Evolutionary conservation across 2,113 vertebrate genomes (phyloP), one percentile per base, ranked within the genome.

Genomic region (Paedocypris sp.): DNA sequence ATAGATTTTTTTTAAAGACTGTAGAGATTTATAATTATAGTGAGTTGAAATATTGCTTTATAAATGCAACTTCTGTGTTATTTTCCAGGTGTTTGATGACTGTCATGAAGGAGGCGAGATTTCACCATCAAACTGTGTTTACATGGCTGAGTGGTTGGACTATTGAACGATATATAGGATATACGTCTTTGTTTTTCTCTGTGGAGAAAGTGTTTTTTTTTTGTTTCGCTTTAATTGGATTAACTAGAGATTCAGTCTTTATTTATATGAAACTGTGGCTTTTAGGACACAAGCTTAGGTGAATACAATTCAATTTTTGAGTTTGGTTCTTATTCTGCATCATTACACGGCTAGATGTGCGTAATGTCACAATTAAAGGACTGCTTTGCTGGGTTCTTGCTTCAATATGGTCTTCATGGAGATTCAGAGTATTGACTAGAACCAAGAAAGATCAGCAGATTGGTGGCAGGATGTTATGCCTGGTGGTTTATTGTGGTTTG

Each of bases 31-130:
- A n/a, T n/a, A n/a, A n/a, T n/a, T n/a, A n/a, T n/a, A n/a, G n/a
- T n/a, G n/a, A n/a, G n/a, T n/a, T n/a, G n/a, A n/a, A n/a, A n/a
- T n/a, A n/a, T n/a, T n/a, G n/a, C n/a, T n/a, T n/a, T n/a, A n/a
- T n/a, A n/a, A n/a, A n/a, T 26, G n/a, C 5, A 32, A 13, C 12
- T n/a, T 50, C 4, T 36, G 1, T 12, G 5, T 79, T n/a, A n/a
- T n/a, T 66, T 52, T 75, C 35, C 72, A 98, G 95, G 93, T 99
- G 75, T 99, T 99, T 76, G 87, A 94, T 1, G 94, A 99, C 74
- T 99, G 95, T 75, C 91, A 92, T 6, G 91, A 93, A 74, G 93
- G 91, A 19, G 93, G 95, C 23, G 94, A 98, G 13, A 95, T 99
- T 74, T 97, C 95, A 9, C 94, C 93, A 7, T 92, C 91, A 1